Percentiles rank a stretch among this genome's conserved stretches.
Conservation (phyloP, 2,113 vertebrate genomes). For the Sinocyclocheilus rhinocerous region DNA sequence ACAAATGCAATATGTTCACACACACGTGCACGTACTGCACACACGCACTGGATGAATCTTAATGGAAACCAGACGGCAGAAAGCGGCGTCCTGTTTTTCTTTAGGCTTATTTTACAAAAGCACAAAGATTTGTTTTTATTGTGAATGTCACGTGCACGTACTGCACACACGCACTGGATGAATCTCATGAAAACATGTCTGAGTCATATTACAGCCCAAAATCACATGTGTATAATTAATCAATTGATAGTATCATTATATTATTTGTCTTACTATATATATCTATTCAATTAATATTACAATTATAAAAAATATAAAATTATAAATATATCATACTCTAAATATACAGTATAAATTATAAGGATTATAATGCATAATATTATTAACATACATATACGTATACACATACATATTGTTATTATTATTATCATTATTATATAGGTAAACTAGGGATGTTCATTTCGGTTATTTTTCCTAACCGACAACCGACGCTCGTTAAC, state of each 20-base stretch:
- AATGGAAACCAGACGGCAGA: too few species aligned
- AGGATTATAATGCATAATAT: not conserved
- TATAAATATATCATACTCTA: not conserved
- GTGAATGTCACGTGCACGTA: not conserved
- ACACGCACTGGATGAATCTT: not conserved
- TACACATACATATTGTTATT: not conserved
- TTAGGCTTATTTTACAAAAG: too few species aligned
- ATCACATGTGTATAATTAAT: not conserved
- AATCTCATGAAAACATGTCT: not conserved
- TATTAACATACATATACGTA: not conserved
- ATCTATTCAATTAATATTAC: not conserved
- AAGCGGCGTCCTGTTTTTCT: too few species aligned
- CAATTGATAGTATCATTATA: not conserved
- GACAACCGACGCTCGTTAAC: too few species aligned
- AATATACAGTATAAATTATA: not conserved
- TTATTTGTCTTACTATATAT: not conserved
- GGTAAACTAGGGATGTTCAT: too few species aligned
- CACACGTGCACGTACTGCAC: not conserved
- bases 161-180: not conserved
- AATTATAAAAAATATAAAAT: not conserved
- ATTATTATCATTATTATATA: not conserved
- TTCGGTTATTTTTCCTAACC: too few species aligned
- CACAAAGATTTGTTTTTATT: too few species aligned
- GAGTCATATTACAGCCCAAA: not conserved
- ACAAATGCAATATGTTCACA: not conserved